Conservation (phyloP, 1,140 invertebrate species). For the Protaetia brevitarsis region DNA sequence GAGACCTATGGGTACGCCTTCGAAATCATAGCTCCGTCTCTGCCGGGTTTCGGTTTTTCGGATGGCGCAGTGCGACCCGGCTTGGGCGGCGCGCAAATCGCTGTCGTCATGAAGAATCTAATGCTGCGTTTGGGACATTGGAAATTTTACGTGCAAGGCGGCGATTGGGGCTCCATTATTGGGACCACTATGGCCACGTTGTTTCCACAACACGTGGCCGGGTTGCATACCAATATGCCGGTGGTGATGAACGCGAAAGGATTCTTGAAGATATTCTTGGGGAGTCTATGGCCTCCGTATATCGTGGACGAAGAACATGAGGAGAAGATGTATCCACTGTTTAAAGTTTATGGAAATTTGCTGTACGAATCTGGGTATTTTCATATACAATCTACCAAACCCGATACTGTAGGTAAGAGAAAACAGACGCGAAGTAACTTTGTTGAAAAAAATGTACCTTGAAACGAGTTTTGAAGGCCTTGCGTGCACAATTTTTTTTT, state of each 20-base stretch:
- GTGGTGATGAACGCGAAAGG: conserved; percentile 37
- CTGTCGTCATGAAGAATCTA: conserved; percentile 75
- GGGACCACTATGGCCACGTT: conserved; percentile 59
- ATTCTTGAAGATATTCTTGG: conserved; percentile 56
- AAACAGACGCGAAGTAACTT: too few relatives aligned
- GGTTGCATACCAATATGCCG: conserved; percentile 67
- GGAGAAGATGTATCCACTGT: conserved; percentile 60
- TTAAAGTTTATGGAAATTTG: conserved; percentile 50
- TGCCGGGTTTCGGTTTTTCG: conserved; percentile 69
- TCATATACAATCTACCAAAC: conserved; percentile 85
- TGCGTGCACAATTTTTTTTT: too few relatives aligned
- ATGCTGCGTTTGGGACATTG: conserved; percentile 76
- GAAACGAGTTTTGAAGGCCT: too few relatives aligned
- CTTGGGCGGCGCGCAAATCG: conserved; percentile 61
- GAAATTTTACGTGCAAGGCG: conserved; percentile 80
- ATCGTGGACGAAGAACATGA: conserved; percentile 55
- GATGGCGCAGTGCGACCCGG: conserved; percentile 64
- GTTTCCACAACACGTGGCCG: conserved; percentile 68
- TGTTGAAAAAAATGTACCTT: too few relatives aligned
- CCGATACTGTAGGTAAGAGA: conserved; percentile 89
- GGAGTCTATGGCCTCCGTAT: conserved; percentile 54
- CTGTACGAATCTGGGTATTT: conserved; percentile 78
- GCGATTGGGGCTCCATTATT: conserved; percentile 76
- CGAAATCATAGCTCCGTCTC: background rate
- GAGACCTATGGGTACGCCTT: conserved; percentile 50